Conservation (phyloP, 2,113 vertebrate genomes). For the Etia nguti region DNA sequence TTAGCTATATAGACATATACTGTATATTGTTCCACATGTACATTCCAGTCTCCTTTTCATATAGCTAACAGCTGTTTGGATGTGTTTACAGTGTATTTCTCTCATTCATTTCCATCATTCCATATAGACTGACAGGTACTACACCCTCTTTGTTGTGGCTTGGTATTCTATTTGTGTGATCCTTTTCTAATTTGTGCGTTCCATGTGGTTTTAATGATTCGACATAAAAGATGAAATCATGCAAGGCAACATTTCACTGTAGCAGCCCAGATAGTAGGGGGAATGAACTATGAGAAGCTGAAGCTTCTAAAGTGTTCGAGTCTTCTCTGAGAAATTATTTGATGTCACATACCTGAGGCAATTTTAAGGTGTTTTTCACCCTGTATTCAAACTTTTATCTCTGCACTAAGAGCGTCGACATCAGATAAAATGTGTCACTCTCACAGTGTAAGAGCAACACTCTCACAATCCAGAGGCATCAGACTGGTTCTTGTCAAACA, state of each 20-base stretch:
- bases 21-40: not conserved
- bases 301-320: not conserved
- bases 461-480: not conserved
- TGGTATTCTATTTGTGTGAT: not conserved
- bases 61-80: not conserved
- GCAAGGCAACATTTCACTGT: accelerated
- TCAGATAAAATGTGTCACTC: not conserved
- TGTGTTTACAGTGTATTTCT: not conserved
- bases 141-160: not conserved
- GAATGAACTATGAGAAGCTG: not conserved
- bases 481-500: not conserved
- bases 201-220: not conserved
- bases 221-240: accelerated
- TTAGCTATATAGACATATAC: not conserved
- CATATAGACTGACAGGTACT: not conserved
- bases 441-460: not conserved
- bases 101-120: not conserved
- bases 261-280: not conserved
- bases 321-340: not conserved
- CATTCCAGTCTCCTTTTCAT: not conserved
- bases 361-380: not conserved
- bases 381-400: not conserved
- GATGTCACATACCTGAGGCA: not conserved
- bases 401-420: not conserved
- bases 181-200: not conserved